phyloP scores from a whole-genome alignment of 2,888 invertebrate species.

The Oconnorella tubifera region DNA sequence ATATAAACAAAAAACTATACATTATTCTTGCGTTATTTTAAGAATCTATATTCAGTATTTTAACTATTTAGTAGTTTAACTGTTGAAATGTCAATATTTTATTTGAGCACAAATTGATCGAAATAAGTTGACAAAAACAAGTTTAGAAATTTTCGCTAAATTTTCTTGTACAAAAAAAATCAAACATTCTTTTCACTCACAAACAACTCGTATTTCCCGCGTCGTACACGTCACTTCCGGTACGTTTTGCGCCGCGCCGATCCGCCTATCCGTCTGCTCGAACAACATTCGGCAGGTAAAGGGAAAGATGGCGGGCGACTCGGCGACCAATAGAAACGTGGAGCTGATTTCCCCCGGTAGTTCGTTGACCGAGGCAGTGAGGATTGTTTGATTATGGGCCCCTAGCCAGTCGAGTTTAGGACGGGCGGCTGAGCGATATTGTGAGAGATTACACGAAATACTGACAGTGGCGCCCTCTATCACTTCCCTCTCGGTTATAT shows the following conservation, averaged over 20 bases:
- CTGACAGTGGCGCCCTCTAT: neutral
- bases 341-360: neutral
- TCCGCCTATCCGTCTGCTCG: neutral
- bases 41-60: too few relatives aligned
- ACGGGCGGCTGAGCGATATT: neutral
- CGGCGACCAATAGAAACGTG: neutral
- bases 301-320: neutral
- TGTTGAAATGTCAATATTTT: too few relatives aligned
- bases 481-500: neutral
- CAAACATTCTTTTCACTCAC: too few relatives aligned
- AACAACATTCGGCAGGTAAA: neutral
- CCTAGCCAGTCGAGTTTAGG: neutral
- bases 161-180: too few relatives aligned
- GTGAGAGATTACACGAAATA: neutral
- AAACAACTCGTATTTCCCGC: neutral
- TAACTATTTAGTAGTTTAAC: too few relatives aligned
- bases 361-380: neutral
- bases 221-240: slow-evolving; percentile 5
- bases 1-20: too few relatives aligned
- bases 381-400: neutral
- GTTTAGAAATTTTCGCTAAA: too few relatives aligned
- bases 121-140: too few relatives aligned
- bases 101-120: too few relatives aligned
- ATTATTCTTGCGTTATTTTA: too few relatives aligned
- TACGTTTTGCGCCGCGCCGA: neutral